phyloP scores from a whole-genome alignment of 2,113 vertebrate species.

The Thymallus thymallus region DNA sequence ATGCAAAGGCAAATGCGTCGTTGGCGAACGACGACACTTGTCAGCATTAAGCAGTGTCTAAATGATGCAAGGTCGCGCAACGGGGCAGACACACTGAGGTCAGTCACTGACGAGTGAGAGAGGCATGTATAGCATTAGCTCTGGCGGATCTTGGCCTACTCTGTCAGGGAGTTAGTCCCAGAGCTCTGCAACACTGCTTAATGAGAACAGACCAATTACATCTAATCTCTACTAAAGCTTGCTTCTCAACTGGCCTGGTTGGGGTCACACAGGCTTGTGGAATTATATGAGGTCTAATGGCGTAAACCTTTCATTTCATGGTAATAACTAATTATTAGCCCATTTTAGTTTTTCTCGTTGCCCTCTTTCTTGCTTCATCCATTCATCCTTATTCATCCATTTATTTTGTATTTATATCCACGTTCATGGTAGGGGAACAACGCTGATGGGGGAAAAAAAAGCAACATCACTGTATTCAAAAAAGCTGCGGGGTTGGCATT shows the following conservation, averaged over 20 bases:
- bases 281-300: neutral
- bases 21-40: neutral
- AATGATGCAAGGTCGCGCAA: neutral
- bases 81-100: neutral
- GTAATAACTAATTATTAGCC: too few species aligned
- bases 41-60: neutral
- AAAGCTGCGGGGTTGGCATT: constrained; percentile 59
- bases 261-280: neutral
- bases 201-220: neutral
- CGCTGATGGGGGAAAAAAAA: constrained; percentile 22
- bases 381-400: too few species aligned
- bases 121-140: neutral
- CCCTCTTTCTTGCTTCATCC: too few species aligned
- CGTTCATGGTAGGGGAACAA: too few species aligned
- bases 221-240: too few species aligned
- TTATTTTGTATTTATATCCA: neutral
- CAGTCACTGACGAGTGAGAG: neutral
- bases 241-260: neutral
- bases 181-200: neutral
- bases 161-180: neutral
- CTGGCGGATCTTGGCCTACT: neutral
- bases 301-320: too few species aligned
- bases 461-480: constrained; percentile 51
- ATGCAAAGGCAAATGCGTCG: neutral
- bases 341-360: too few species aligned